Evolutionary conservation across 2,888 invertebrate species (phyloP), one percentile per base, ranked within the genome.

Genomic region (Agrotis clavis): DNA sequence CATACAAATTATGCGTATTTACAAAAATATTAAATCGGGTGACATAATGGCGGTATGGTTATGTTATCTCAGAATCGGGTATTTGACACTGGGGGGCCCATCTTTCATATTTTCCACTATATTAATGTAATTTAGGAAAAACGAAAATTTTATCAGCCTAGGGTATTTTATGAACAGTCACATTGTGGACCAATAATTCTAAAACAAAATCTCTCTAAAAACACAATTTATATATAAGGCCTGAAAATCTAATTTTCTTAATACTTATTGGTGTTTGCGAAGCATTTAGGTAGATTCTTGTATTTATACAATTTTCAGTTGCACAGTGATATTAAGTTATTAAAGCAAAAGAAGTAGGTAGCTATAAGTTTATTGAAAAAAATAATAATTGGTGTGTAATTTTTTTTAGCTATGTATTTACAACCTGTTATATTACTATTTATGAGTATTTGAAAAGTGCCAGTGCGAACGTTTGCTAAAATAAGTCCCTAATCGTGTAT

Each of bases 401-500:
- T 1, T 53, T 53, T 41, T 51, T 54, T 30, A n/a, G n/a, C n/a
- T 30, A 54, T 4, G 18, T 4, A 30, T 56, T 56, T 56, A n/a
- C 4, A 25, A 13, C 11, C 7, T 30, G 18, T n/a, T 19, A 25
- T 25, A 54, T 54, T 1, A 41, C 9, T 1, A 54, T n/a, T 13
- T 13, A 35, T 2, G 13, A 57, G 57, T 57, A 4, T 57, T 57
- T 1, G 13, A 35, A 14, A 35, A n/a, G 35, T n/a, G 19, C 1
- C n/a, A n/a, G 3, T 19, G n/a, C 57, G 14, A 35, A 57, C 35
- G 57, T 19, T 13, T n/a, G 21, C 35, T 61, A 61, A 77, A 72
- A 66, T 11, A 67, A 61, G 72, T 77, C 50, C n/a, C 11, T 21
- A 66, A 61, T 48, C 71, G 48, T 59, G 30, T 71, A 41, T 50